A percentile compares a stretch with the other conserved stretches of the same genome.
These are phyloP conservation scores for Florisuga fusca DNA, from an alignment of 2,797 vertebrate species.

Conservation along the genomic window DNA sequence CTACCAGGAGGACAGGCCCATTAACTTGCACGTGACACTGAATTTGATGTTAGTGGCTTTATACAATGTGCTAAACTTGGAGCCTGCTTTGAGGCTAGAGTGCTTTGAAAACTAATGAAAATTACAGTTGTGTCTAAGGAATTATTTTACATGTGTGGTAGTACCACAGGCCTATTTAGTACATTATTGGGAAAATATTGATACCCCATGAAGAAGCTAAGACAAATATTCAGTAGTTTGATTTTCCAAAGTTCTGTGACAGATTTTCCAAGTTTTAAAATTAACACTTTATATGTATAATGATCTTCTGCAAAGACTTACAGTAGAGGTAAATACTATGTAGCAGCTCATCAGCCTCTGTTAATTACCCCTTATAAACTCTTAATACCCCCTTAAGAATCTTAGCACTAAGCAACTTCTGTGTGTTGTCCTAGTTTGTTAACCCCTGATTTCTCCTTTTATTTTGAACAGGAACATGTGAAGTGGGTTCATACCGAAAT, in stretches of 20 bases:
- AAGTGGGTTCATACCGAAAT: slow-evolving; percentile 89
- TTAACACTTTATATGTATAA: background rate
- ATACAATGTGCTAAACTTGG: background rate
- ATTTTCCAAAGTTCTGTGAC: background rate
- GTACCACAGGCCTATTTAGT: background rate
- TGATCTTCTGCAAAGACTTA: background rate
- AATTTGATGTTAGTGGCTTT: background rate
- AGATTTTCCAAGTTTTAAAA: background rate
- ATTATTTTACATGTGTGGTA: background rate
- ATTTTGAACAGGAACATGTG: slow-evolving; percentile 84
- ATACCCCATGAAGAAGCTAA: background rate
- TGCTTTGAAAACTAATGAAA: background rate
- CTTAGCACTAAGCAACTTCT: background rate
- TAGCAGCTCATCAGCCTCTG: background rate
- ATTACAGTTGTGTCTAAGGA: background rate
- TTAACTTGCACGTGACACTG: background rate
- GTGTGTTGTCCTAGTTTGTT: background rate
- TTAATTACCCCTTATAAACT: background rate
- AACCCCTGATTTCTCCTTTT: background rate
- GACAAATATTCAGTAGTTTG: background rate
- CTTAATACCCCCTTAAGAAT: background rate
- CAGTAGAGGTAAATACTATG: background rate
- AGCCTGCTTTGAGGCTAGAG: background rate
- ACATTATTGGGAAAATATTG: background rate
- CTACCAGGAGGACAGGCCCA: background rate